Evolutionary conservation across 2,888 invertebrate genomes (phyloP), one percentile per base, ranked within the genome.

Genomic region (Eilema griseolum): DNA sequence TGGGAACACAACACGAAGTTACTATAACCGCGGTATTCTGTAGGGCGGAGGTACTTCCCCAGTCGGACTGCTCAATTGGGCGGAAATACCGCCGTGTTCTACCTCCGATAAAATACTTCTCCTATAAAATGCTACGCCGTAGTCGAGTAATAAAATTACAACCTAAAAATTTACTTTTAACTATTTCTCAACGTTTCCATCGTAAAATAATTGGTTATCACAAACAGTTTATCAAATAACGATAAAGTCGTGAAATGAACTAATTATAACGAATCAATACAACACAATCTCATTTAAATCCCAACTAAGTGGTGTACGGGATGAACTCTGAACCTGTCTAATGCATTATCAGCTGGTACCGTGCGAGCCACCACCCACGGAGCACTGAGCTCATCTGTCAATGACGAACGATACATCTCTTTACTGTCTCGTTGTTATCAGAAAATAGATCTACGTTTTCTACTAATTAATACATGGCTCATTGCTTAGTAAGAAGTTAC

Each of bases 241-340:
- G 52, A 52, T 52, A 52, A 52, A 52, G 52, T 52, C 52, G 1
- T 52, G 52, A 52, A 52, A 52, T 20, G 3, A 52, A 52, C n/a
- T 52, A 52, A 52, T 52, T 52, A 52, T 20, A 52, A 52, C 52
- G 20, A n/a, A 52, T 52, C 52, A 52, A 52, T 52, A 52, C 10
- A 52, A n/a, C 52, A 52, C 52, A 52, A 52, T 52, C 52, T 52
- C 52, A 10, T 52, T 52, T 52, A n/a, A 52, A n/a, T 46, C n/a
- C 46, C 3, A 52, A 52, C 52, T 52, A 52, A 52, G 52, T n/a
- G n/a, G 8, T 52, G 2, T 52, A 0, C 3, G 52, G 5, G n/a
- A 52, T 52, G 52, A 52, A 52, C 52, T 52, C 10, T 52, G 52
- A 52, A 52, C 52, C 52, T n/a, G 8, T 52, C n/a, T n/a, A n/a